phyloP scores from a whole-genome alignment of 2,888 invertebrate genomes.

The Orthonevra nobilis region DNA sequence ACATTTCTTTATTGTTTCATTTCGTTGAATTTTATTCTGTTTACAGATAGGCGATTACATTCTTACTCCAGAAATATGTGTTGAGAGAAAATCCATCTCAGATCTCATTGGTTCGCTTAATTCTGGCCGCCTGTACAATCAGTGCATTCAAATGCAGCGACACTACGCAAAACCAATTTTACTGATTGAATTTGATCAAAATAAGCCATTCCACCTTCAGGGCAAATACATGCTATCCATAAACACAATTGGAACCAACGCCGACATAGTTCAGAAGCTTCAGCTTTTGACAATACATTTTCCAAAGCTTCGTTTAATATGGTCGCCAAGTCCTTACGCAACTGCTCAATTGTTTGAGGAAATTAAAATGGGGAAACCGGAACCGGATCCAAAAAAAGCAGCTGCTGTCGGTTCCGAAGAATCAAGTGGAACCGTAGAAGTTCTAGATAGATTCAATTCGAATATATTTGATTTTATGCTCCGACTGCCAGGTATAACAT shows the following conservation, averaged over 20 bases:
- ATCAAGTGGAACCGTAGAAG: conserved; percentile 80
- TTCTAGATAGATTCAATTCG: conserved; percentile 86
- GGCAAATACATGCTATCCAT: conserved; percentile 90
- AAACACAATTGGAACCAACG: conserved; percentile 84
- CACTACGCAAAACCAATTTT: conserved; percentile 93
- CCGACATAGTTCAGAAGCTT: conserved; percentile 91
- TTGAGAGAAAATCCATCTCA: conserved; percentile 97
- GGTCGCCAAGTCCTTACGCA: conserved; percentile 98
- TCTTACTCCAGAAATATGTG: conserved; percentile 96
- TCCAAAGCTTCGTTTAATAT: conserved; percentile 94
- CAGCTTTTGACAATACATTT: conserved; percentile 97
- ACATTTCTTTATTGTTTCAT: conserved; percentile 17
- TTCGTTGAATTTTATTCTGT: conserved; percentile 33
- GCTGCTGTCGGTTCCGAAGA: conserved; percentile 87
- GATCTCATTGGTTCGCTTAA: conserved; percentile 97
- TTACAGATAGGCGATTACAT: conserved; percentile 97
- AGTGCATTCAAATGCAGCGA: conserved; percentile 96
- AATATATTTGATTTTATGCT: conserved; percentile 89
- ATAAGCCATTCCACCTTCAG: conserved; percentile 94
- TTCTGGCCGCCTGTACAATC: conserved; percentile 96
- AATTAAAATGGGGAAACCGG: conserved; percentile 91
- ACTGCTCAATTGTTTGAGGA: conserved; percentile 98
- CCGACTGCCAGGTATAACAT: conserved; percentile 93
- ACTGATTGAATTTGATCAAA: conserved; percentile 97
- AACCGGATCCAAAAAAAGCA: conserved; percentile 89